Base-by-base conservation (phyloP, 2,797 vertebrate genomes). In the Eulemur mongoz region DNA sequence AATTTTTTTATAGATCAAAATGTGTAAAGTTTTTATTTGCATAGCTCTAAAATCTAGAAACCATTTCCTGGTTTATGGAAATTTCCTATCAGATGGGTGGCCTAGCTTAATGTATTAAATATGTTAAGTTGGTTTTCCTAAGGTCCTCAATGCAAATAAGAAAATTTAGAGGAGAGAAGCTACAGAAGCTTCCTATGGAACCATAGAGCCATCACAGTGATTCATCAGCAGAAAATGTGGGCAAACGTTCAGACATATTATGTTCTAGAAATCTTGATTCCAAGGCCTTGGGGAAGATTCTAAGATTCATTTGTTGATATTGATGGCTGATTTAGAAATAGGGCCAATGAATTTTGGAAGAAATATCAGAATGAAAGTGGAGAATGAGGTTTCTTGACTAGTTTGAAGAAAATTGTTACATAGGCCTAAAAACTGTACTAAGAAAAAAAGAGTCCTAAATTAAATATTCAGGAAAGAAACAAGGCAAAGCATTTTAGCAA, bases 1-100 rank as follows among this genome's bases (percentile, higher is more conserved):
- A 79, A 92, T 94, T 54, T 92, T 95, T 69, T 40, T 69, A 91
- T 17, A 97, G 27, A 91, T 94, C 54, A 89, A 85, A 95, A 89
- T 70, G 57, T 61, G 27, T 73, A 32, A 95, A 69, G 23, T 88
- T 90, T 63, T 88, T 92, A 95, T 95, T 73, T 96, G 23, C 5
- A 23, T 43, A 48, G 4, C 50, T 96, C 40, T 95, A 38, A 90
- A 65, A 43, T 85, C n/a, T 61, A 92, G 45, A 92, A 90, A 15
- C 7, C 40, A 72, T 89, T 90, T 97, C 52, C 82, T 76, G 30
- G 20, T 91, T 93, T 91, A 59, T 61, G 23, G 38, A 25, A 76
- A 93, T 88, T 93, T 94, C 48, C 11, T 82, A 91, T 94, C 38
- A 92, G 45, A 84, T 88, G 50, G 32, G 22, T 1, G 12, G 0